Percentiles rank a stretch among this genome's conserved stretches.
Conservation (phyloP, 2,797 vertebrate genomes). For the Remorina albescens region DNA sequence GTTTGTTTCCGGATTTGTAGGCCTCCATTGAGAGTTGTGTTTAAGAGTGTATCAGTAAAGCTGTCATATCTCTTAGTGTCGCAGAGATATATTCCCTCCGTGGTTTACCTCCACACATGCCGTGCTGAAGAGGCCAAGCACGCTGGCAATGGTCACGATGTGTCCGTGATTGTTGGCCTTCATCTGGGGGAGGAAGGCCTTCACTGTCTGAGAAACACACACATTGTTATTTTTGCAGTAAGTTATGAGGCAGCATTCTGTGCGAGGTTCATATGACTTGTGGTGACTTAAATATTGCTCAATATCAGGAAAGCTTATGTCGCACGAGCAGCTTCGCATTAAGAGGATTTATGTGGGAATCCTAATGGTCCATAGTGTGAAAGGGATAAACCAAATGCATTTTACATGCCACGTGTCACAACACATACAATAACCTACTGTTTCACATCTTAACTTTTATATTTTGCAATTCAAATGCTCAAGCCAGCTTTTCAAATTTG, state of each 20-base stretch:
- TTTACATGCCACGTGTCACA: constrained; percentile 44
- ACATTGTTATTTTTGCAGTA: constrained; percentile 15
- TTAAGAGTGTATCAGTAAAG: constrained; percentile 1
- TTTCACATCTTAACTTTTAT: constrained; percentile 10
- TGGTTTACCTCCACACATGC: constrained; percentile 77
- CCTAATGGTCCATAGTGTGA: constrained; percentile 23
- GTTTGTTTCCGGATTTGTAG: neutral
- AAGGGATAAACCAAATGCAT: constrained; percentile 51
- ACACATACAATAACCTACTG: constrained; percentile 53
- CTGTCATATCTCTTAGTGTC: neutral
- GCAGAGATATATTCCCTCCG: neutral
- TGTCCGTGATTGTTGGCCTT: constrained; percentile 72
- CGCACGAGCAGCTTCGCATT: constrained; percentile 44
- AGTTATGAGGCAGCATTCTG: constrained; percentile 13
- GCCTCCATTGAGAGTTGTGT: neutral
- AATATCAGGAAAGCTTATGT: constrained; percentile 43
- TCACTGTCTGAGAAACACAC: constrained; percentile 70
- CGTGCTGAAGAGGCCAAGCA: constrained; percentile 77
- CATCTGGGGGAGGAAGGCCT: constrained; percentile 80
- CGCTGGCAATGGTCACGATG: constrained; percentile 76
- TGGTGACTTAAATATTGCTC: constrained; percentile 43
- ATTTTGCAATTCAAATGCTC: constrained; percentile 13
- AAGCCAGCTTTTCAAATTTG: neutral
- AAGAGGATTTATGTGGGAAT: constrained; percentile 69
- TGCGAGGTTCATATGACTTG: constrained; percentile 8